Base-by-base conservation (phyloP, 2,113 vertebrate genomes). In the Anser brachyrhynchus region DNA sequence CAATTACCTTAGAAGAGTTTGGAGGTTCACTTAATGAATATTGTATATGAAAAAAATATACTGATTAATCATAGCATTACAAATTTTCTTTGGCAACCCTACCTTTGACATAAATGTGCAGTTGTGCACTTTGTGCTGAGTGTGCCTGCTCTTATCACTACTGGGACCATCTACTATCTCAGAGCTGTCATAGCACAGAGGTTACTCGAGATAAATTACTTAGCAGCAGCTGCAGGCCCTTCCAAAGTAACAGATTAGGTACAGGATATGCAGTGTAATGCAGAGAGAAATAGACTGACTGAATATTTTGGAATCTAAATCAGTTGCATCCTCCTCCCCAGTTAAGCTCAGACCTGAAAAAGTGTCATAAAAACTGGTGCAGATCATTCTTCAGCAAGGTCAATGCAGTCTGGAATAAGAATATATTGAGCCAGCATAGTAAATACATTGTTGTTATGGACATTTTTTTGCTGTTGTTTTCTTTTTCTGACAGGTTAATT, bases 141-240 rank as follows among this genome's bases (percentile, higher is more conserved):
- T 85, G 43, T 87, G 90, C 72, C 86, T 95, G 49, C 67, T 93
- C 82, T 95, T 96, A 92, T 86, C 95, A 73, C 94, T 93, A 44
- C 37, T 89, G 92, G 81, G 93, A 97, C 88, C 87, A 69, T 92
- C 91, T 88, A 72, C 76, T 87, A 92, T 93, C 95, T 92, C 88
- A 79, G 66, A 97, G 71, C 93, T 97, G 96, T 96, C 95, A 98
- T 61, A 96, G 82, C 72, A 94, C 71, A 95, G 92, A 95, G 88
- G 82, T 89, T 97, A 95, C 85, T 96, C 76, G 84, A 95, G 91
- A 97, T 96, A 97, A 97, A 97, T 97, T 91, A 95, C 93, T 97
- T 95, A 96, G 44, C 91, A 95, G 78, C 88, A 96, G 86, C 84
- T 93, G 80, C 93, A 96, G 70, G 52, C 62, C 91, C 74, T 94